Evolutionary conservation across 2,888 invertebrate genomes (phyloP).

Genomic region (Lathronympha strigana): DNA sequence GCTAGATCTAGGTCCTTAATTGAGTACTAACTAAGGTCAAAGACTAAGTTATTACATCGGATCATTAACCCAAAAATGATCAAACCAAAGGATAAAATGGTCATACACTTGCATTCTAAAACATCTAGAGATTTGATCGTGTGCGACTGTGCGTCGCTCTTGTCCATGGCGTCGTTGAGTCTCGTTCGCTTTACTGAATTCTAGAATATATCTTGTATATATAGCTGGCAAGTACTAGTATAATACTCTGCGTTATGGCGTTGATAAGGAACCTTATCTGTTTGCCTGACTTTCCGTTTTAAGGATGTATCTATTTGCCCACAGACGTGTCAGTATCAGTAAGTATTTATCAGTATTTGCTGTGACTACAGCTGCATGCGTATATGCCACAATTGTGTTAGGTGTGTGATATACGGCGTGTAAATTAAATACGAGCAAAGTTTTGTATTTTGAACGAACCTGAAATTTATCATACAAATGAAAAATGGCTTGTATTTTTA

Average conservation of each 20-base stretch:
- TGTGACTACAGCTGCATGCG: slow-evolving; percentile 28
- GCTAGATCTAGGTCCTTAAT: too few relatives aligned
- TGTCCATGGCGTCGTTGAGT: slow-evolving; percentile 2
- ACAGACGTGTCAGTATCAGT: too few relatives aligned
- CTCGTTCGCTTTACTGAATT: not conserved
- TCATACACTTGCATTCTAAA: not conserved
- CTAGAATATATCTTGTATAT: not conserved
- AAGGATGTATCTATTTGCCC: slow-evolving; percentile 37
- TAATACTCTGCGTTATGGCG: not conserved
- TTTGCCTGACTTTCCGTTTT: slow-evolving; percentile 35
- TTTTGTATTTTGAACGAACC: too few relatives aligned
- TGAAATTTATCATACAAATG: too few relatives aligned
- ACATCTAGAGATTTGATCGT: too few relatives aligned
- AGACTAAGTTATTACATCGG: too few relatives aligned
- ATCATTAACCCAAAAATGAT: not conserved
- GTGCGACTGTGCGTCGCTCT: not conserved
- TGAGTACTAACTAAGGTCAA: too few relatives aligned
- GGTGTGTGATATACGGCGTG: not conserved
- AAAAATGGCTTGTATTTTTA: too few relatives aligned
- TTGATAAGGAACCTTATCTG: slow-evolving; percentile 32
- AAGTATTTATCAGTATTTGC: slow-evolving; percentile 37
- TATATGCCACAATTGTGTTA: slow-evolving; percentile 1
- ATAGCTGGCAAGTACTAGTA: not conserved
- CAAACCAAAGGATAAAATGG: not conserved
- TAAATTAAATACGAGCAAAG: not conserved